Percentiles rank a stretch among this genome's conserved stretches.
phyloP scores from a whole-genome alignment of 1,140 invertebrate genomes.

The Planococcus citri region DNA sequence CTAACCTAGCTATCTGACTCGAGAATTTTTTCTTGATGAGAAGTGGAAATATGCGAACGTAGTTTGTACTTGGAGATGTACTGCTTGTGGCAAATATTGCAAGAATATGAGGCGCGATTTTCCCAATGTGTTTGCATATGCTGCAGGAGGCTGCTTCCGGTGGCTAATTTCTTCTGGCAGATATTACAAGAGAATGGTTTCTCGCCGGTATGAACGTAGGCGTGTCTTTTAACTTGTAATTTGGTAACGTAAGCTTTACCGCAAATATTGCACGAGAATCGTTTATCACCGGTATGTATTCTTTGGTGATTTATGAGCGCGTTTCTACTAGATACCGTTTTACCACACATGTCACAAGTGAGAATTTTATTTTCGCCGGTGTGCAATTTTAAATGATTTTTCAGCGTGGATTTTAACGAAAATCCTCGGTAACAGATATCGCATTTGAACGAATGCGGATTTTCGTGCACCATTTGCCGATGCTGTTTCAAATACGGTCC shows the following conservation, averaged over 20 bases:
- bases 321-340: conserved; percentile 36
- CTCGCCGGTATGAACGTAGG: conserved; percentile 43
- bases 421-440: conserved; percentile 63
- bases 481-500: conserved; percentile 41
- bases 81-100: conserved; percentile 23
- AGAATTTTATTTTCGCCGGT: conserved; percentile 33
- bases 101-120: conserved; percentile 16
- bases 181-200: conserved; percentile 36
- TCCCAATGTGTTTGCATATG: conserved; percentile 32
- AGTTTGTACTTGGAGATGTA: conserved; percentile 22
- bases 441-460: conserved; percentile 35
- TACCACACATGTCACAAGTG: conserved; percentile 36
- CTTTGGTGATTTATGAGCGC: conserved; percentile 37
- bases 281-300: conserved; percentile 43
- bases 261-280: conserved; percentile 22
- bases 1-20: neutral
- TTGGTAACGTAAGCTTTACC: conserved; percentile 23
- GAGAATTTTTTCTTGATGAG: conserved; percentile 32
- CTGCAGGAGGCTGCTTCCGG: conserved; percentile 38
- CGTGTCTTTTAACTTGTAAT: conserved; percentile 37
- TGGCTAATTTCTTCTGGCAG: conserved; percentile 37
- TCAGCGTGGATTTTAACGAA: conserved; percentile 58
- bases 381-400: conserved; percentile 54
- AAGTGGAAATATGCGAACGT: conserved; percentile 49
- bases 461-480: conserved; percentile 12